A percentile compares a stretch with the other conserved stretches of the same genome.
Evolutionary conservation across 1,140 invertebrate genomes (phyloP).

Genomic region (Drosophila yakuba): DNA sequence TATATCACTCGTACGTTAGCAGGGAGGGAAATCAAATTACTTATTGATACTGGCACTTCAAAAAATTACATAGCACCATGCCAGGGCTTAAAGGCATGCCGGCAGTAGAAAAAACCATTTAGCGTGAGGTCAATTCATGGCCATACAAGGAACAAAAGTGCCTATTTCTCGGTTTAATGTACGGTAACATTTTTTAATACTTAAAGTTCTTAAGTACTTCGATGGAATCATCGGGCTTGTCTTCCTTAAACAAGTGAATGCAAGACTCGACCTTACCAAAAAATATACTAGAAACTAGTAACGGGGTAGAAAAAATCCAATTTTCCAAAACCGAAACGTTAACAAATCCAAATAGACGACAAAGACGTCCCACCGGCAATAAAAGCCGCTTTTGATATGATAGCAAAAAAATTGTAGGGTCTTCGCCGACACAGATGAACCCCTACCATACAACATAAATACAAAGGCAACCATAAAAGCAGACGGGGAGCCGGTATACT

Average conservation of each 20-base stretch:
- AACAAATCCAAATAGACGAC: too few relatives aligned
- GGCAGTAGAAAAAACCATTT: neutral
- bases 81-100: constrained; percentile 3
- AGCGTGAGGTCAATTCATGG: constrained; percentile 1
- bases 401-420: too few relatives aligned
- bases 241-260: neutral
- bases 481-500: too few relatives aligned
- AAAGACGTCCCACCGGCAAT: too few relatives aligned
- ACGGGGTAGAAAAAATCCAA: too few relatives aligned
- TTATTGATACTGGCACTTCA: neutral
- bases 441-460: too few relatives aligned
- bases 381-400: too few relatives aligned
- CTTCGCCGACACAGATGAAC: too few relatives aligned
- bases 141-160: neutral
- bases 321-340: too few relatives aligned
- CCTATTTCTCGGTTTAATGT: neutral
- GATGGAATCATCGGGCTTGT: neutral
- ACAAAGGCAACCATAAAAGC: too few relatives aligned
- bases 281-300: too few relatives aligned
- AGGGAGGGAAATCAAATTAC: neutral
- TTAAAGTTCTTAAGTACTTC: neutral
- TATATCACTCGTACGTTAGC: neutral
- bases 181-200: neutral
- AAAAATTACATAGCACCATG: constrained; percentile 3
- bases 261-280: too few relatives aligned